Conservation (phyloP, 37 sponge, comb jelly and placozoan species). For the Amphimedon queenslandica region DNA sequence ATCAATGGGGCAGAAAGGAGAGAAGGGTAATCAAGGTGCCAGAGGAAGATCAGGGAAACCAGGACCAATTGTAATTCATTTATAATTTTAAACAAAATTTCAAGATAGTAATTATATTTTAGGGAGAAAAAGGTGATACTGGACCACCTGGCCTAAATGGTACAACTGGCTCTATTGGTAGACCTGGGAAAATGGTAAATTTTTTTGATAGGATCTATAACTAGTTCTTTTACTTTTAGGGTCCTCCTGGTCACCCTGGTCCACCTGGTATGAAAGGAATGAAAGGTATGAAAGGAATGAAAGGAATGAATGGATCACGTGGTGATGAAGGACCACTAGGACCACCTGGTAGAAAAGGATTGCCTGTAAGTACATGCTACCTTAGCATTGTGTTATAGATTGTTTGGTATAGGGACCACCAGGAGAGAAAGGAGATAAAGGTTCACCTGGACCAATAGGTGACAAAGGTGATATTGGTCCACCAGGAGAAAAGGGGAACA, state of each 20-base stretch:
- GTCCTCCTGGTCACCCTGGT: slow-evolving; percentile 53
- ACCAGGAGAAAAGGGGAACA: neutral
- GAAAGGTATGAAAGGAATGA: slow-evolving; percentile 41
- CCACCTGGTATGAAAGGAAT: slow-evolving; percentile 21
- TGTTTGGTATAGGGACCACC: slow-evolving; percentile 55
- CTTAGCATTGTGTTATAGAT: no score
- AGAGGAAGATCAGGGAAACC: no score
- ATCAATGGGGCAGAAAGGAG: no score
- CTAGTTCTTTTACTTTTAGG: neutral
- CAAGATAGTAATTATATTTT: no score
- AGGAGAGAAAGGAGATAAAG: slow-evolving; percentile 44
- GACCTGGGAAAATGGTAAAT: neutral
- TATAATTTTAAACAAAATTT: no score
- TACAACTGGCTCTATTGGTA: neutral
- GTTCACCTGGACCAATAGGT: slow-evolving; percentile 11
- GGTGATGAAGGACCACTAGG: slow-evolving; percentile 1
- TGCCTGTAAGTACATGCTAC: neutral
- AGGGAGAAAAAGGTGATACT: no score
- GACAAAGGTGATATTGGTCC: slow-evolving; percentile 24
- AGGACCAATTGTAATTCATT: no score
- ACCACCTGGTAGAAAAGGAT: slow-evolving; percentile 6
- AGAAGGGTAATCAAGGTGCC: no score
- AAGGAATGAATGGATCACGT: slow-evolving; percentile 26
- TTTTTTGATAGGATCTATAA: neutral
- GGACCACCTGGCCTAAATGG: neutral